Base-by-base conservation (phyloP, 2,888 invertebrate genomes). In the Limnephilus auricula region DNA sequence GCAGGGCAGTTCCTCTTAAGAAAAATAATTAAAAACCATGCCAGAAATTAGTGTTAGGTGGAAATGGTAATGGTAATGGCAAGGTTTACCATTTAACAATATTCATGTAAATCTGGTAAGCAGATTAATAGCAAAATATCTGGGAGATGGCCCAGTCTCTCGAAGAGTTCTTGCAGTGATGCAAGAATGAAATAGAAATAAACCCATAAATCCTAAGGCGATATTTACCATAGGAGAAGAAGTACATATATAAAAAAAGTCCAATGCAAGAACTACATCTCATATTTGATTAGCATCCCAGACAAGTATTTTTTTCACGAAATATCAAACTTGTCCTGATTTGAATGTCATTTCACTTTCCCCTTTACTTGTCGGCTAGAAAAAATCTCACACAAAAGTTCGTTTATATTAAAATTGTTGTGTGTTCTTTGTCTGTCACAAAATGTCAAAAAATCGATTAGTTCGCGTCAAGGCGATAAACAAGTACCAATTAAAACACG, bases 401-500 rank as follows among this genome's bases (percentile, higher is more conserved):
- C 25, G 65, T 25, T 25, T 25, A 65, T 65, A 6, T 65, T 65
- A 65, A 25, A 65, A 18, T 50, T 18, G 50, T 50, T 6, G 50
- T 25, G 18, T 15, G 25, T 65, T 65, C 65, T 65, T 31, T 32
- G 87, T 87, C 50, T n/a, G 87, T 87, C 87, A 87, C 32, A 87
- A 65, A 65, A 32, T 30, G 87, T 65, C 87, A 65, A 30, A 87
- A 50, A 87, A 18, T 65, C 87, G 34, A 87, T 87, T 50, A 50
- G 87, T 87, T 34, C 31, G 25, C 34, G 87, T 87, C 87, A 32
- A 30, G 31, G 87, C 65, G 45, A 12, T 65, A 65, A 65, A 87
- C 87, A 31, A 30, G 87, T 87, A 50, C 65, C 50, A 87, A 87
- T 87, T 87, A 87, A 87, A 87, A 65, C 87, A 65, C 30, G 65